phyloP scores from a whole-genome alignment of 2,797 vertebrate genomes.

The Ceryle rudis region DNA sequence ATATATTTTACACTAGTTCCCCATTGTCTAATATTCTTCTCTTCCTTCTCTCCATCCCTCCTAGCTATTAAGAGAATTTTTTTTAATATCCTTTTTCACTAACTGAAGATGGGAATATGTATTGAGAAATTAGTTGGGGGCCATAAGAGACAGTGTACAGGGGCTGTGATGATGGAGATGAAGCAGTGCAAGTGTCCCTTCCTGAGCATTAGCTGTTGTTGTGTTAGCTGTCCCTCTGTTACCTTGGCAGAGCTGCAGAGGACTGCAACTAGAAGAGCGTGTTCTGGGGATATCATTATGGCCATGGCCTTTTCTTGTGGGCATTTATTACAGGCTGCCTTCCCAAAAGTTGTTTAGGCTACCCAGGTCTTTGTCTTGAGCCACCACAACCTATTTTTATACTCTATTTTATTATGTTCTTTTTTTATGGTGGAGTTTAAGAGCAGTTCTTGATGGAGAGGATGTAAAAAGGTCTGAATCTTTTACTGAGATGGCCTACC shows the following conservation, averaged over 20 bases:
- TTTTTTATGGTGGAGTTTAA: neutral
- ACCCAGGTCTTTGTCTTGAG: neutral
- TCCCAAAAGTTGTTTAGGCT: neutral
- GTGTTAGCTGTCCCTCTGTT: fast-evolving
- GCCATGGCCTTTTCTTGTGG: neutral
- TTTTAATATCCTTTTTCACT: neutral
- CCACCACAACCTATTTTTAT: neutral
- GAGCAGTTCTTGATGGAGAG: neutral
- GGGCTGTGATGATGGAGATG: neutral
- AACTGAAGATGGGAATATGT: neutral
- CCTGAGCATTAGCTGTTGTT: neutral
- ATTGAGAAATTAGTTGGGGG: neutral
- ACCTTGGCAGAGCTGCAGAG: neutral
- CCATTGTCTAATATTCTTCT: neutral
- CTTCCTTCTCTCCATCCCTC: neutral
- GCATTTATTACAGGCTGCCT: neutral
- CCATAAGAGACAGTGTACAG: fast-evolving
- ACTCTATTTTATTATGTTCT: neutral
- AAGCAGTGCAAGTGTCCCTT: neutral
- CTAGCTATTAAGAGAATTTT: neutral
- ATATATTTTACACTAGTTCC: neutral
- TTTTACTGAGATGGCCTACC: neutral
- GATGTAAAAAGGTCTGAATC: neutral
- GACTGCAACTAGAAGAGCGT: fast-evolving
- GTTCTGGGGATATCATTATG: neutral